phyloP scores from a whole-genome alignment of 1,140 invertebrate species.

The Cotesia vestalis region DNA sequence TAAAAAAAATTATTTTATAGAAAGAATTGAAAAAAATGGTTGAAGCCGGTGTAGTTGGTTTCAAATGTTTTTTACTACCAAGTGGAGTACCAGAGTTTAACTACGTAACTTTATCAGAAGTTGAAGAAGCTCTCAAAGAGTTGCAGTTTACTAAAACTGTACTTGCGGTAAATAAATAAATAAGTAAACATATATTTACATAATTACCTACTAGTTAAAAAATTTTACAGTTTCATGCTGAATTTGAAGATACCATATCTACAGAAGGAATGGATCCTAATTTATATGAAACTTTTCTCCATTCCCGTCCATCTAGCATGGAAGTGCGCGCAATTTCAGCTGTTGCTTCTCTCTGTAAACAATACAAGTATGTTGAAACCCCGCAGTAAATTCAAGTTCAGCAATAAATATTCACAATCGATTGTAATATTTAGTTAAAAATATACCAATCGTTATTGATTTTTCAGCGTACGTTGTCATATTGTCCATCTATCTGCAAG shows the following conservation, averaged over 20 bases:
- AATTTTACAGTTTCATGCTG: constrained; percentile 74
- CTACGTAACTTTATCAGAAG: constrained; percentile 67
- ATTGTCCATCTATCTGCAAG: constrained; percentile 78
- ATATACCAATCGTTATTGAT: background rate
- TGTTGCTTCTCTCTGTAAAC: constrained; percentile 67
- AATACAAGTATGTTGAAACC: constrained; percentile 66
- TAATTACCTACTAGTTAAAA: constrained; percentile 17
- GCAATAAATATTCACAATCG: background rate
- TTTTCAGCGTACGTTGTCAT: constrained; percentile 71
- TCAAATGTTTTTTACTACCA: constrained; percentile 78
- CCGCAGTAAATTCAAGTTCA: constrained; percentile 1
- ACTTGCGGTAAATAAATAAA: constrained; percentile 68
- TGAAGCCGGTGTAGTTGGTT: constrained; percentile 74
- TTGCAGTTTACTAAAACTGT: constrained; percentile 68
- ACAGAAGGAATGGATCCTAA: constrained; percentile 60
- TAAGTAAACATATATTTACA: background rate
- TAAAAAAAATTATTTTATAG: constrained; percentile 52
- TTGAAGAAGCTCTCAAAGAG: constrained; percentile 67
- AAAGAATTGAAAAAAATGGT: constrained; percentile 70
- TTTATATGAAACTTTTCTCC: constrained; percentile 72
- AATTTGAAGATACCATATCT: constrained; percentile 60
- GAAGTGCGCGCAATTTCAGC: constrained; percentile 73
- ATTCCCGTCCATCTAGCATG: constrained; percentile 73
- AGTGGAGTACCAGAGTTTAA: constrained; percentile 75
- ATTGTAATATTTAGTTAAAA: background rate